Conservation (phyloP, 2,113 vertebrate genomes). For the Psammodynastes pulverulentus region DNA sequence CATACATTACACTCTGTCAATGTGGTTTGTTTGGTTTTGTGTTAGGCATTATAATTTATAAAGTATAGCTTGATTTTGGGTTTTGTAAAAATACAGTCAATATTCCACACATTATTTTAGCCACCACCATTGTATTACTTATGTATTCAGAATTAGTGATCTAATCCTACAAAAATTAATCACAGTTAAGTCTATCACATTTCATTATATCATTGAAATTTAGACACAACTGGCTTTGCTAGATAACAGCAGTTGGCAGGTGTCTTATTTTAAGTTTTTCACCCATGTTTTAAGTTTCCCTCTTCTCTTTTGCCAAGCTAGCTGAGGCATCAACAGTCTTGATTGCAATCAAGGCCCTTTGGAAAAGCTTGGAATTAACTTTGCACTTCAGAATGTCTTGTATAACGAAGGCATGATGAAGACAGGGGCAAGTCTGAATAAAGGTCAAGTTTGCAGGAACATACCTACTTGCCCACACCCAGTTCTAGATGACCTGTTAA, state of each 20-base stretch:
- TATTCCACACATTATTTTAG: not conserved
- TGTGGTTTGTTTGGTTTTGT: not conserved
- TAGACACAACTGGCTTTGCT: not conserved
- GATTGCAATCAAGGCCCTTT: not conserved
- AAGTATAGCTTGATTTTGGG: not conserved
- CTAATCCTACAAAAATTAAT: not conserved
- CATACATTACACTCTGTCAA: not conserved
- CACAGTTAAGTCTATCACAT: not conserved
- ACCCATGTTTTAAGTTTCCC: not conserved
- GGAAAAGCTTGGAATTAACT: not conserved
- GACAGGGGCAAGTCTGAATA: constrained; percentile 28
- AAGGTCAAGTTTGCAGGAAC: constrained; percentile 47
- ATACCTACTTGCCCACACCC: constrained; percentile 50
- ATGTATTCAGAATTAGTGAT: not conserved
- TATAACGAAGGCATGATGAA: not conserved
- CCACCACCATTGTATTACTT: not conserved
- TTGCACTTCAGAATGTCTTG: constrained; percentile 36
- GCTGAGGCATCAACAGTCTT: not conserved
- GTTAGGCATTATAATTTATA: not conserved
- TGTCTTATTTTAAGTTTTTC: not conserved
- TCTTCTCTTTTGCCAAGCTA: not conserved
- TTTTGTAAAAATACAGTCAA: not conserved
- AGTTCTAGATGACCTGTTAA: constrained; percentile 45
- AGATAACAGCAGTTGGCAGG: not conserved
- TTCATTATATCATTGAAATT: not conserved